Evolutionary conservation across 1,140 invertebrate genomes (phyloP).

Genomic region (Drosophila nasuta): DNA sequence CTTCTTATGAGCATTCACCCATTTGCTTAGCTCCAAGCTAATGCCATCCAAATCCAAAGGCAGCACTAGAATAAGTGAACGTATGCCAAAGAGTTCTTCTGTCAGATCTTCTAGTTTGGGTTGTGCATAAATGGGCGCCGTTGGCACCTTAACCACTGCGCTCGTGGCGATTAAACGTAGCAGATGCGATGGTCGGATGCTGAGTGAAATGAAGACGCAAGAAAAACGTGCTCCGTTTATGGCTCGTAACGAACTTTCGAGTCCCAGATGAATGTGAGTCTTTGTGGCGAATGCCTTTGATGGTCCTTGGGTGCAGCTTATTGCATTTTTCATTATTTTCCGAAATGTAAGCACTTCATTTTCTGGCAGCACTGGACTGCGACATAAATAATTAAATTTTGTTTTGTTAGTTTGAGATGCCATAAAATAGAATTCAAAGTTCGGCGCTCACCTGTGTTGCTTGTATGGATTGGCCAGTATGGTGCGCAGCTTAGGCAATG

Average conservation of each 20-base stretch:
- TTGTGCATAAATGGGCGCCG: slow-evolving; percentile 65
- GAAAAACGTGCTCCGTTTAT: slow-evolving; percentile 61
- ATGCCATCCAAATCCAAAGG: slow-evolving; percentile 54
- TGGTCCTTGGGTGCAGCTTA: not conserved
- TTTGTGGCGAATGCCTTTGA: slow-evolving; percentile 47
- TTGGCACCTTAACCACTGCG: slow-evolving; percentile 57
- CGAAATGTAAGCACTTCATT: slow-evolving; percentile 45
- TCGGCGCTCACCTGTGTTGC: slow-evolving; percentile 52
- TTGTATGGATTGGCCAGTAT: slow-evolving; percentile 71
- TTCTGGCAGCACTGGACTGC: slow-evolving; percentile 57
- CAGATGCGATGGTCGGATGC: slow-evolving; percentile 62
- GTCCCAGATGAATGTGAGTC: slow-evolving; percentile 56
- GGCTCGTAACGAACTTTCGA: slow-evolving; percentile 64
- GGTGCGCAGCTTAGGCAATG: slow-evolving; percentile 58
- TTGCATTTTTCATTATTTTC: slow-evolving; percentile 36
- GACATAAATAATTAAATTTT: not conserved
- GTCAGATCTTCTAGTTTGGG: slow-evolving; percentile 70
- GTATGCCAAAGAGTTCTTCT: slow-evolving; percentile 57
- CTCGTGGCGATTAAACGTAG: slow-evolving; percentile 65
- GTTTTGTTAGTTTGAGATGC: not conserved
- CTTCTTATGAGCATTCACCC: slow-evolving; percentile 35
- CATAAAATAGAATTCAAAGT: not conserved
- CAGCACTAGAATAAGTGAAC: slow-evolving; percentile 49
- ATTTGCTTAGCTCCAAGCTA: slow-evolving; percentile 45
- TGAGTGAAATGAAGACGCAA: slow-evolving; percentile 63